Evolutionary conservation across 2,888 invertebrate species (phyloP), one percentile per base, ranked within the genome.

Genomic region (Monochamus alternatus): DNA sequence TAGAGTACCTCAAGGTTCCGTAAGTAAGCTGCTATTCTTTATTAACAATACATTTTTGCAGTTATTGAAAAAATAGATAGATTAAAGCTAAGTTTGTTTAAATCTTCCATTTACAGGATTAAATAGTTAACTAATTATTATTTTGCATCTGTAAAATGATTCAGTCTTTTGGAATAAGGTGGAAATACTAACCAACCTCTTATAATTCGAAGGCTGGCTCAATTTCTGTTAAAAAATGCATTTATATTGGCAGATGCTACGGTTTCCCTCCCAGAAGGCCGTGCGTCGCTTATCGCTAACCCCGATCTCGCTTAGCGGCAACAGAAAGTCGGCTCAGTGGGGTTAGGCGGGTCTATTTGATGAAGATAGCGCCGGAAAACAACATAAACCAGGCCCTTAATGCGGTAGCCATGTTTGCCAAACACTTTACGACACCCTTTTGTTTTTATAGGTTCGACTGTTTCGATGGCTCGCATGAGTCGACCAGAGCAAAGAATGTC

Each of bases 401-500:
- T 84, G 87, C 80, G 85, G 86, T 85, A 86, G 87, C 87, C 87
- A 87, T 87, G 85, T 87, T 87, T 85, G 83, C 83, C 82, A 82
- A 84, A 81, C 83, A 80, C 81, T 84, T 77, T 80, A 77, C 76
- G 73, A 78, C 80, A 77, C 75, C 73, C 77, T 76, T 78, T 80
- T 76, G 78, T 78, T 80, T 22, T 80, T 78, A 78, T 76, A 70
- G 72, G 67, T 73, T 68, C 74, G 73, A 14, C 68, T 51, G 69
- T 47, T 47, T 47, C 12, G 55, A 55, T 14, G 58, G 72, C 67
- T 73, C 5, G 55, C 22, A 55, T 55, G 55, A 55, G 14, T n/a
- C 55, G 14, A 55, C 14, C 4, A 55, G n/a, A n/a, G 2, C 55
- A 55, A 55, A 55, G 22, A 1, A 55, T 7, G 14, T 7, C 55